Base-by-base conservation (phyloP, 2,113 vertebrate species). In the Irena cyanogastra region DNA sequence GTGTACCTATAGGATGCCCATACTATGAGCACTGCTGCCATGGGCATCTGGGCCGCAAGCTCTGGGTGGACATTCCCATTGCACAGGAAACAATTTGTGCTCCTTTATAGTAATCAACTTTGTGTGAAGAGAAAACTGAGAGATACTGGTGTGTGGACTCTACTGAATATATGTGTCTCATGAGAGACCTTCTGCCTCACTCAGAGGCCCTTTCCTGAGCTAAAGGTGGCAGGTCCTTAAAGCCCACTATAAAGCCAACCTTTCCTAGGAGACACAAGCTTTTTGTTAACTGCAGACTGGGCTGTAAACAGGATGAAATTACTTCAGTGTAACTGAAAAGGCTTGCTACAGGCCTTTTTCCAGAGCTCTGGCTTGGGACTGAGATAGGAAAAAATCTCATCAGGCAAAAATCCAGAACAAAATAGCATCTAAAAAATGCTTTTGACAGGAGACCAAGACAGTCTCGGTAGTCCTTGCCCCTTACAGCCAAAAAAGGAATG, bases 351-450 rank as follows among this genome's bases (percentile, higher is more conserved):
- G 87, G 54, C 42, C 27, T 70, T 87, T 91, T 82, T 79, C 87
- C 87, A 93, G 78, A 79, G 24, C 16, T 13, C 41, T 88, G 59
- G 26, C 66, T 88, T 85, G 60, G 50, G 70, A 85, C 0, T 1
- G 37, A 92, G 90, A 83, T 31, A 69, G 82, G 78, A 88, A 95
- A 94, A 66, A 90, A 61, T 65, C 41, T 68, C 3, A 1, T 72
- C 79, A 61, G 75, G 66, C 66, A 94, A 90, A 95, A 91, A 80
- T 94, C 82, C 90, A 96, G 54, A 37, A 27, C 1, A 19, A 71
- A 90, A 76, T 61, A 93, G 35, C 31, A 69, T 85, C 45, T 79
- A 80, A 69, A 94, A 82, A 85, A 61, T 26, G 50, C 26, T 83
- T 94, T 49, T 85, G 53, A 93, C 57, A 65, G 35, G 20, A 85